These are phyloP conservation scores for Incurvaria masculella DNA, from an alignment of 2,888 invertebrate species.

Conservation along the genomic window DNA sequence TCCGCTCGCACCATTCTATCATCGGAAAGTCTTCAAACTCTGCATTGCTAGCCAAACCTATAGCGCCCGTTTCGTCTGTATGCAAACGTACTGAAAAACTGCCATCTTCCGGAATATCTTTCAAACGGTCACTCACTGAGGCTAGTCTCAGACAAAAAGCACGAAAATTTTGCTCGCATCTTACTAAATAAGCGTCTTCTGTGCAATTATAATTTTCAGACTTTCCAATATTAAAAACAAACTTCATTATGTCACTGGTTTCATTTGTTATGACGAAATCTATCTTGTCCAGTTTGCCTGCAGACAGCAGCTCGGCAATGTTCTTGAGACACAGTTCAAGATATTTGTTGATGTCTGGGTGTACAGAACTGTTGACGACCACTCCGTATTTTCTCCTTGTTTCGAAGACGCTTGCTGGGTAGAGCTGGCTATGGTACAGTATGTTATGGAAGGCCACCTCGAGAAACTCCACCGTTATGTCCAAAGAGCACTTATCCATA, in stretches of 20 bases:
- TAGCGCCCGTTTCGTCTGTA: slow-evolving; percentile 57
- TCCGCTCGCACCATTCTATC: slow-evolving; percentile 28
- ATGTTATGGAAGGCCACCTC: slow-evolving; percentile 64
- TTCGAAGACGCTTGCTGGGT: slow-evolving; percentile 62
- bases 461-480: slow-evolving; percentile 63
- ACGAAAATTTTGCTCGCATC: slow-evolving; percentile 59
- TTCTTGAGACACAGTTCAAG: slow-evolving; percentile 53
- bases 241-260: slow-evolving; percentile 27
- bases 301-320: slow-evolving; percentile 46
- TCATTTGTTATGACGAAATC: slow-evolving; percentile 46
- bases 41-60: slow-evolving; percentile 52
- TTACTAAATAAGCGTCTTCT: slow-evolving; percentile 58
- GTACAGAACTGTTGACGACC: slow-evolving; percentile 56
- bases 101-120: slow-evolving; percentile 47
- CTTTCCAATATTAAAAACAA: slow-evolving; percentile 37
- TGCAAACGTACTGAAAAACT: slow-evolving; percentile 61
- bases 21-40: slow-evolving; percentile 45
- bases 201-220: slow-evolving; percentile 27
- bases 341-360: slow-evolving; percentile 65
- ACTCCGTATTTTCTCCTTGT: slow-evolving; percentile 61
- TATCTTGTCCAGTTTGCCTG: slow-evolving; percentile 45
- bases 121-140: slow-evolving; percentile 41
- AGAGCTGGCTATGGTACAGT: slow-evolving; percentile 57
- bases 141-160: slow-evolving; percentile 59
- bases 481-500: slow-evolving; percentile 48